Evolutionary conservation across 2,888 invertebrate genomes (phyloP).

Genomic region (Cylloceria caligata): DNA sequence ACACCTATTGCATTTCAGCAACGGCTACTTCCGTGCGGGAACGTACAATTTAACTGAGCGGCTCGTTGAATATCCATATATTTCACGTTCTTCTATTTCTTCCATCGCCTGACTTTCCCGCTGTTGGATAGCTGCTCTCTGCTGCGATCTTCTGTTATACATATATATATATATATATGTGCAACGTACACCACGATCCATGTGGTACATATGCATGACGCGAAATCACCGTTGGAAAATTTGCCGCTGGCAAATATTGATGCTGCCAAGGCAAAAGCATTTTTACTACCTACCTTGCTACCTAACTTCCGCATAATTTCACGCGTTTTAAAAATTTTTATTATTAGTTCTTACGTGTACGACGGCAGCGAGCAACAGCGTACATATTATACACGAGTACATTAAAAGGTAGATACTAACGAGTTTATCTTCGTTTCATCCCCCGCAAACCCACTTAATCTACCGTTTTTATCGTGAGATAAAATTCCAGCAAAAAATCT

Average conservation of each 20-base stretch:
- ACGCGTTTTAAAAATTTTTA: too few species aligned
- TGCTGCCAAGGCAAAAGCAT: conserved; percentile 40
- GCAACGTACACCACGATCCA: conserved; percentile 23
- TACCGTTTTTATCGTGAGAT: neutral
- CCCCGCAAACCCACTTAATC: neutral
- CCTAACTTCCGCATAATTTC: conserved; percentile 50
- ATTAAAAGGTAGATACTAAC: conserved; percentile 38
- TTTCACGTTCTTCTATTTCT: conserved; percentile 46
- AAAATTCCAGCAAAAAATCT: conserved; percentile 20
- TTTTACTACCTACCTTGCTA: conserved; percentile 12
- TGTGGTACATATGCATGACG: conserved; percentile 63
- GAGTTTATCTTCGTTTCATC: conserved; percentile 14
- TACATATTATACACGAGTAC: neutral
- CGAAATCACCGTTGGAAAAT: conserved; percentile 61
- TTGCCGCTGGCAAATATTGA: conserved; percentile 59
- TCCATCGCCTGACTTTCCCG: neutral
- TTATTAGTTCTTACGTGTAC: conserved; percentile 37
- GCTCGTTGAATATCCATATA: conserved; percentile 57
- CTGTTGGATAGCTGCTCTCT: neutral
- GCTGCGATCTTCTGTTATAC: conserved; percentile 6
- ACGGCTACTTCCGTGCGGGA: conserved; percentile 68
- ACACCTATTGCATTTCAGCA: conserved; percentile 71
- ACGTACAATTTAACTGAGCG: conserved; percentile 62
- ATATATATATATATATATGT: conserved; percentile 10
- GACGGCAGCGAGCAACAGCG: conserved; percentile 5